Evolutionary conservation across 2,888 invertebrate species (phyloP).

Genomic region (Calameuta filiformis): DNA sequence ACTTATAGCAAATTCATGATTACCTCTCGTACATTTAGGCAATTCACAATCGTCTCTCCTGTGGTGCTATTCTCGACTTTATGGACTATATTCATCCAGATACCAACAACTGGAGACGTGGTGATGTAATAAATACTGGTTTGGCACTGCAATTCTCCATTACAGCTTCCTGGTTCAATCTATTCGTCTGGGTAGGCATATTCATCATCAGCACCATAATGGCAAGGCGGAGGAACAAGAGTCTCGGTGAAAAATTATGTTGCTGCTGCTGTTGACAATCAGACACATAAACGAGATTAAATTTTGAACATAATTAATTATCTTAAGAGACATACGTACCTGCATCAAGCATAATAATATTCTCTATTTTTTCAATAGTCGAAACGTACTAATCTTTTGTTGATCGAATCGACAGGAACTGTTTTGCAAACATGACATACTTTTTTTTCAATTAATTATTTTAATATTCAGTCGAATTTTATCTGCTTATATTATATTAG

Average conservation of each 20-base stretch:
- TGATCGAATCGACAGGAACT: not conserved
- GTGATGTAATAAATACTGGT: slow-evolving; percentile 80
- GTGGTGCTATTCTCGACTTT: slow-evolving; percentile 82
- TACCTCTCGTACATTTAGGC: slow-evolving; percentile 35
- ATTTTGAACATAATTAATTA: not conserved
- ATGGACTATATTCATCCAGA: slow-evolving; percentile 86
- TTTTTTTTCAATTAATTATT: not conserved
- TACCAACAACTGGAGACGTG: slow-evolving; percentile 73
- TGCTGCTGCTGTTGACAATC: slow-evolving; percentile 38
- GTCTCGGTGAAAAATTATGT: slow-evolving; percentile 41
- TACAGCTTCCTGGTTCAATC: slow-evolving; percentile 72
- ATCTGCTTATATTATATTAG: slow-evolving; percentile 38
- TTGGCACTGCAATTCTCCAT: slow-evolving; percentile 76
- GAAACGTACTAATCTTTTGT: not conserved
- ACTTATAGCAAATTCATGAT: not conserved
- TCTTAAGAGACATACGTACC: not conserved
- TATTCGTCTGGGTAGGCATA: slow-evolving; percentile 70
- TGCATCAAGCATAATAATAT: not conserved
- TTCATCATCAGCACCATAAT: slow-evolving; percentile 69
- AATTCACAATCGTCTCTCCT: slow-evolving; percentile 75
- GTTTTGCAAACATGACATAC: not conserved
- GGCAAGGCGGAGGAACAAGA: slow-evolving; percentile 53
- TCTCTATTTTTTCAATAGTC: not conserved
- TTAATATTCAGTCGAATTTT: not conserved
- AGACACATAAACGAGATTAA: not conserved